Base-by-base conservation (phyloP, 2,888 invertebrate species). In the Lasioglossum figueresi region DNA sequence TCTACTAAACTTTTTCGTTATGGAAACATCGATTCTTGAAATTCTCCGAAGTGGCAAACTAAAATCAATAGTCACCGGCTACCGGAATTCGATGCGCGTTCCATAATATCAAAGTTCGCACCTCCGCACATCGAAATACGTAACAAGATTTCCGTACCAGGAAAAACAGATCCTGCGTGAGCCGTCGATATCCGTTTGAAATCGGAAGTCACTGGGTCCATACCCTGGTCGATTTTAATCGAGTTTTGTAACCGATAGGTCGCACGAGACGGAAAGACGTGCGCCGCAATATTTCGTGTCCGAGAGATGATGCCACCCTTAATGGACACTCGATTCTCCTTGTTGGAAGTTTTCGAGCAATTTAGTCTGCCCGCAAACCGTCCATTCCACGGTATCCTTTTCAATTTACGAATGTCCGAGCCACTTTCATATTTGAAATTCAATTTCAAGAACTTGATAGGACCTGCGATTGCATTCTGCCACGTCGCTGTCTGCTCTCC, bases 331-430 rank as follows among this genome's bases (percentile, higher is more conserved):
- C 31, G 31, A 63, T 63, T 63, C 31, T 63, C 63, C 31, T 63
- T 63, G 31, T 31, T 63, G 31, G 8, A 63, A 63, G 63, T 31
- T 63, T 31, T 31, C 63, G 31, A 63, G 63, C 63, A 31, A 63
- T 63, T 31, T 63, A 31, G 6, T 63, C 56, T n/a, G 6, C 31
- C 16, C 16, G 63, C 63, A 31, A 63, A 63, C 19, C 16, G 63
- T 63, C 63, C 31, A 31, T 63, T 63, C 31, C 63, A 16, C 8
- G 63, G 63, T 63, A 31, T 63, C 63, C 63, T 31, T 56, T 63
- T 63, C 63, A 63, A 63, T 63, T 63, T 31, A 63, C 63, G 31
- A 63, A 63, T 31, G 63, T 63, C 63, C 63, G 63, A 19, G 63
- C 5, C 31, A 31, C 63, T 63, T 63, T 63, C 63, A 31, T 63